Percentiles rank a stretch among this genome's conserved stretches.
phyloP scores from a whole-genome alignment of 2,888 invertebrate genomes.

The Napeogenes inachia region DNA sequence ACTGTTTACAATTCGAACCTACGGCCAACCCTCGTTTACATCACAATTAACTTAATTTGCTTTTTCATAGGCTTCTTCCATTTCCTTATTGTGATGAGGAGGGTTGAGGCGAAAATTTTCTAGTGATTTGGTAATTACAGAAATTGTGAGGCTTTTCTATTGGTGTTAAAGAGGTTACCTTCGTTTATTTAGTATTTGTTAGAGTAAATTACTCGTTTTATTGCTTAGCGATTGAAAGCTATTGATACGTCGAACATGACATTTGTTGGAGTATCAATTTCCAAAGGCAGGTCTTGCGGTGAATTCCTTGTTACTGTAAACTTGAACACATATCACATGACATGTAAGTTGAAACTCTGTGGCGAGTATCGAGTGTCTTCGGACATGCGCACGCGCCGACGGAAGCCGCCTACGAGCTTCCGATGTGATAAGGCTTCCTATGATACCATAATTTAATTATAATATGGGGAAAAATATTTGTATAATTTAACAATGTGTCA shows the following conservation, averaged over 20 bases:
- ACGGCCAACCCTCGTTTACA: constrained; percentile 69
- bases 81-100: constrained; percentile 67
- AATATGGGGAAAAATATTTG: not conserved
- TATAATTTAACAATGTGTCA: not conserved
- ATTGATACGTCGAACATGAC: not conserved
- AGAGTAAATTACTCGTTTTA: no score
- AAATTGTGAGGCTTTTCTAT: constrained; percentile 69
- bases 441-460: constrained; percentile 21
- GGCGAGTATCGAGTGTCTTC: constrained; percentile 49
- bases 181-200: no score
- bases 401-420: constrained; percentile 63
- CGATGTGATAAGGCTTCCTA: constrained; percentile 68
- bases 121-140: constrained; percentile 74
- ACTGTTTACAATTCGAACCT: constrained; percentile 60
- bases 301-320: constrained; percentile 38
- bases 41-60: constrained; percentile 74
- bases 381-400: constrained; percentile 60
- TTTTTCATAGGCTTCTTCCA: constrained; percentile 75
- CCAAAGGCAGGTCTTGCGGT: constrained; percentile 30
- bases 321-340: constrained; percentile 25
- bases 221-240: not conserved
- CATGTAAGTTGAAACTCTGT: constrained; percentile 47
- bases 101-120: constrained; percentile 71
- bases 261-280: constrained; percentile 30
- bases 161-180: constrained; percentile 58